These are phyloP conservation scores for Columba janthina DNA, from an alignment of 2,113 vertebrate genomes.

Conservation along the genomic window DNA sequence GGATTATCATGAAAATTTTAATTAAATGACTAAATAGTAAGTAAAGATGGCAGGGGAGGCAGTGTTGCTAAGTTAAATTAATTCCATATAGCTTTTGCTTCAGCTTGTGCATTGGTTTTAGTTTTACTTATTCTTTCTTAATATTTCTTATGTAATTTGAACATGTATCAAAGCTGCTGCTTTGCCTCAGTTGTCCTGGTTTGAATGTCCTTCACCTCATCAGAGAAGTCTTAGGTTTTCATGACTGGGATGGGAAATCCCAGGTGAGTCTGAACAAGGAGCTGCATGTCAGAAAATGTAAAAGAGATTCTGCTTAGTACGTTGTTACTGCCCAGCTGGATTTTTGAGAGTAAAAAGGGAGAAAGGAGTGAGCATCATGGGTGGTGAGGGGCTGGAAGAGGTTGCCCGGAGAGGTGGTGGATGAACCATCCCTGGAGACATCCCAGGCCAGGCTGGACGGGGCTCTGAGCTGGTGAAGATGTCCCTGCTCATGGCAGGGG, in stretches of 20 bases:
- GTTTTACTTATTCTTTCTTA: background rate
- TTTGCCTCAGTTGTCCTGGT: background rate
- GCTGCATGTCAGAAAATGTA: background rate
- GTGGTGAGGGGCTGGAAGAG: no score
- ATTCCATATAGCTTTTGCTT: background rate
- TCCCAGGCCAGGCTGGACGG: no score
- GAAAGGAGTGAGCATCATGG: rapidly evolving
- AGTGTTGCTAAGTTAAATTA: background rate
- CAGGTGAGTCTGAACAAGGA: rapidly evolving
- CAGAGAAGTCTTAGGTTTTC: background rate
- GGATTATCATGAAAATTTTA: background rate
- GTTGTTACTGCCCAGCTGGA: background rate
- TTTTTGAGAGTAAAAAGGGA: background rate
- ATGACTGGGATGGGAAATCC: background rate
- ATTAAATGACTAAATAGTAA: background rate
- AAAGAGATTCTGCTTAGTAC: background rate
- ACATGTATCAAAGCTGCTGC: background rate
- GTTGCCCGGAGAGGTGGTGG: no score
- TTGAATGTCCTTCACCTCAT: background rate
- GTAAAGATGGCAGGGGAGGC: background rate
- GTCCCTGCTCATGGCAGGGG: no score
- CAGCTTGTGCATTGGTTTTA: background rate
- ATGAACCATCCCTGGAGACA: no score
- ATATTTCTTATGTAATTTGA: background rate
- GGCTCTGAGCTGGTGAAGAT: no score